phyloP scores from a whole-genome alignment of 2,888 invertebrate genomes.

The Oscheius sp. region DNA sequence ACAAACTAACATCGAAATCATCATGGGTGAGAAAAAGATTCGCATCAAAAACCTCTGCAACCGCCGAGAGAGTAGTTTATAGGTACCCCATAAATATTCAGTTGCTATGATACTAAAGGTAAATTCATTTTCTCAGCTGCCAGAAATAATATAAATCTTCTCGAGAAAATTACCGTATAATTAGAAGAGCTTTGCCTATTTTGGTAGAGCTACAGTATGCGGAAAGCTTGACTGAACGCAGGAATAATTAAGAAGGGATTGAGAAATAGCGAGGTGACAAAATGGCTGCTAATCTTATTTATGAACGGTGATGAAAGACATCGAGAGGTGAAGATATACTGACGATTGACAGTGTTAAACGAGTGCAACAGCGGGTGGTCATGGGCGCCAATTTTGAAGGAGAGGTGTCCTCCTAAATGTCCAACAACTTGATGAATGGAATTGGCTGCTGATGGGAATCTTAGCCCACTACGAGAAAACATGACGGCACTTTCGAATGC shows the following conservation, averaged over 20 bases:
- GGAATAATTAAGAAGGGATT: background rate
- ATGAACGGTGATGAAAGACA: conserved; percentile 25
- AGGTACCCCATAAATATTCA: background rate
- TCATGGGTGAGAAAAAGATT: background rate
- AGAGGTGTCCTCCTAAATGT: conserved; percentile 6
- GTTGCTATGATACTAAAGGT: conserved; percentile 5
- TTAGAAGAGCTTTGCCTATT: background rate
- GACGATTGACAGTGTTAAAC: conserved; percentile 19
- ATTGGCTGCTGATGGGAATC: conserved; percentile 29
- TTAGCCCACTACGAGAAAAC: conserved; percentile 14
- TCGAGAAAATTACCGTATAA: background rate
- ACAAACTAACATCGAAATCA: background rate
- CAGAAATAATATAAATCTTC: no score
- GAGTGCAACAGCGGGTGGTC: conserved; percentile 27
- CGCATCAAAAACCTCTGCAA: background rate
- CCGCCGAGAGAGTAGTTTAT: background rate
- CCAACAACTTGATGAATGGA: conserved; percentile 30
- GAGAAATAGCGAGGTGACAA: conserved; percentile 21
- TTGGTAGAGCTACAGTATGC: background rate
- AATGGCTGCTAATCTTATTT: conserved; percentile 7
- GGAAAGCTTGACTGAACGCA: background rate
- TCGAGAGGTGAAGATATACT: conserved; percentile 6
- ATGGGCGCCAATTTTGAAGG: conserved; percentile 29
- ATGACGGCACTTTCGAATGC: conserved; percentile 33
- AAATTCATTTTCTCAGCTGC: background rate